These are phyloP conservation scores for Rynchops niger DNA, from an alignment of 2,113 vertebrate genomes.

Conservation along the genomic window DNA sequence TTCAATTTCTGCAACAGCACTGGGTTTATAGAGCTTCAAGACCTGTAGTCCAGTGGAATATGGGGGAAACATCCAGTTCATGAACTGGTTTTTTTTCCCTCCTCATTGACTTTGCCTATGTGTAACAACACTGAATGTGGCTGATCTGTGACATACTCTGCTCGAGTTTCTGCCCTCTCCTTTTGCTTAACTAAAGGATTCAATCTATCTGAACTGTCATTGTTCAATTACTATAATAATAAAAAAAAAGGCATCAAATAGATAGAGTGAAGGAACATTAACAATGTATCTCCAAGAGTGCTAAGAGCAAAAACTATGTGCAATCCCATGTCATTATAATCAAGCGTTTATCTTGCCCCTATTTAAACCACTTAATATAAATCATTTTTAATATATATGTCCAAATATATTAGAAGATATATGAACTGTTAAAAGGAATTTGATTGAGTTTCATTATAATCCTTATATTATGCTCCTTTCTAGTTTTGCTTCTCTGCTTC, in stretches of 20 bases:
- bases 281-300: background rate
- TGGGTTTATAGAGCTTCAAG: background rate
- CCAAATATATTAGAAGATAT: background rate
- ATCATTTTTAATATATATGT: background rate
- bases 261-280: background rate
- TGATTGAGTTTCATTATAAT: background rate
- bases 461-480: background rate
- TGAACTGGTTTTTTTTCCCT: background rate
- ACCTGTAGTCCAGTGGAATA: background rate
- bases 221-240: background rate
- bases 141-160: background rate
- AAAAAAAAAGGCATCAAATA: background rate
- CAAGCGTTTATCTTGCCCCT: background rate
- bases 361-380: background rate
- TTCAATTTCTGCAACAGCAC: background rate
- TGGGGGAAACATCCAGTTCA: background rate
- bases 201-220: background rate
- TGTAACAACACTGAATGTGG: background rate
- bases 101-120: background rate
- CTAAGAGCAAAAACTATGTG: background rate
- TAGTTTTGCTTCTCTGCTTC: background rate
- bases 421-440: background rate
- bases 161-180: rapidly evolving
- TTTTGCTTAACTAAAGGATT: background rate
- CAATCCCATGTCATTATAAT: background rate